A percentile compares a stretch with the other conserved stretches of the same genome.
Conservation (phyloP, 2,888 invertebrate species). For the Erebia ligea region DNA sequence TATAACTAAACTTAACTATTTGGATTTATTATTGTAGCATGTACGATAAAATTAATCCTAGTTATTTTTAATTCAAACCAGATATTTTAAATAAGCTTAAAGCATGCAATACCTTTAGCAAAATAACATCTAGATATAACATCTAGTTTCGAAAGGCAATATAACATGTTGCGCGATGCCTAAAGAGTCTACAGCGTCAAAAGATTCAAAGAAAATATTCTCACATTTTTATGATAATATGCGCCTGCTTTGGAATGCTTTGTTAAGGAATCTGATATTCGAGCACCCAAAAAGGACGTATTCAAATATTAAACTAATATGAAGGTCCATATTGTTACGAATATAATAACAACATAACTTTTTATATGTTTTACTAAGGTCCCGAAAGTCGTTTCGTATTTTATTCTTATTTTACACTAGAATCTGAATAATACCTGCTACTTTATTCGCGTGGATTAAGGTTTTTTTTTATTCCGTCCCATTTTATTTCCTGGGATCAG, state of each 20-base stretch:
- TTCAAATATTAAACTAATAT: slow-evolving; percentile 4
- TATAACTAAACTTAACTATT: background rate
- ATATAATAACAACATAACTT: background rate
- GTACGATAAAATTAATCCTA: background rate
- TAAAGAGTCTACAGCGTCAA: background rate
- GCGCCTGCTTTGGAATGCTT: slow-evolving; percentile 13
- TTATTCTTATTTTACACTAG: too few relatives aligned
- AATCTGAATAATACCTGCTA: too few relatives aligned
- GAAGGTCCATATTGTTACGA: slow-evolving; percentile 1
- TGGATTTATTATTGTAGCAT: background rate
- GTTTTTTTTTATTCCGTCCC: too few relatives aligned
- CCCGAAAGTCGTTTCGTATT: too few relatives aligned
- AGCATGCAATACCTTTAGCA: background rate
- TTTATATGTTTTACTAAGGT: too few relatives aligned
- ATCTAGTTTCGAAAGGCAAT: background rate
- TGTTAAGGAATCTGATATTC: slow-evolving; percentile 16
- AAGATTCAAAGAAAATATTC: slow-evolving; percentile 1
- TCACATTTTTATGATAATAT: slow-evolving; percentile 21
- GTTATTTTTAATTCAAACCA: too few relatives aligned
- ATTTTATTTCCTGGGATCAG: too few relatives aligned
- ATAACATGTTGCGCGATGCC: background rate
- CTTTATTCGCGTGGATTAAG: too few relatives aligned
- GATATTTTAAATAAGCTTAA: too few relatives aligned
- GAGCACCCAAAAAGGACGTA: slow-evolving; percentile 5
- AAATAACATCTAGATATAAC: background rate